A percentile compares a stretch with the other conserved stretches of the same genome.
phyloP scores from a whole-genome alignment of 2,113 vertebrate species.

The Pimephales promelas region DNA sequence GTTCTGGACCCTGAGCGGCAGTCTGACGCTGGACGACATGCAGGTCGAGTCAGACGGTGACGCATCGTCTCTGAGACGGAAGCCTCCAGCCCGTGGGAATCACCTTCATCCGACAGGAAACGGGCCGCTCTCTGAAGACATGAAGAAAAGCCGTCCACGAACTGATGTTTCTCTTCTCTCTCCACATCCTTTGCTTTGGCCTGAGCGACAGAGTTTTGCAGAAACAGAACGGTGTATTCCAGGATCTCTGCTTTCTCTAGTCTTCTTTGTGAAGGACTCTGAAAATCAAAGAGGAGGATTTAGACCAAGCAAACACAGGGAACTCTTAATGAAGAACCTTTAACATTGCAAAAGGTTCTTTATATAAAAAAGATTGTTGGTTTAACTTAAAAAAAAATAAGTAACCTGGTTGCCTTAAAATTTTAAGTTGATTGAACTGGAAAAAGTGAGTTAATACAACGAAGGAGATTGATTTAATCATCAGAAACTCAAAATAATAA shows the following conservation, averaged over 20 bases:
- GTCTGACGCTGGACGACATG: background rate
- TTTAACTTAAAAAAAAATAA: too few species aligned
- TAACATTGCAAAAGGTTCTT: too few species aligned
- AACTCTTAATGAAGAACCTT: too few species aligned
- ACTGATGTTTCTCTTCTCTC: slow-evolving; percentile 50
- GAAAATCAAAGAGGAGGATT: slow-evolving; percentile 16
- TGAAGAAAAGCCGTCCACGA: slow-evolving; percentile 68
- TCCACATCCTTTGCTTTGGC: slow-evolving; percentile 12
- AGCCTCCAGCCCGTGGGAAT: slow-evolving; percentile 51
- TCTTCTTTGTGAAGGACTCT: slow-evolving; percentile 75
- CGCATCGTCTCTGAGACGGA: slow-evolving; percentile 40
- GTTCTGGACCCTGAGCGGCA: background rate
- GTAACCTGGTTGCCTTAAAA: too few species aligned
- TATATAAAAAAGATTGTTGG: too few species aligned
- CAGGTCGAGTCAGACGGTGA: slow-evolving; percentile 9
- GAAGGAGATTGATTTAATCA: too few species aligned
- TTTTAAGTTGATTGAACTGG: too few species aligned
- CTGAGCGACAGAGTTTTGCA: slow-evolving; percentile 52
- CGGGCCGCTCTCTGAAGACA: slow-evolving; percentile 66
- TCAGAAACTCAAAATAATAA: too few species aligned
- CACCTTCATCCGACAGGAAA: slow-evolving; percentile 66
- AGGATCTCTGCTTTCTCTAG: slow-evolving; percentile 85
- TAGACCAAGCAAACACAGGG: background rate
- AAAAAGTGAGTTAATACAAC: too few species aligned
- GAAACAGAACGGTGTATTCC: slow-evolving; percentile 75